These are phyloP conservation scores for Smutsia temminckii DNA, from an alignment of 2,797 vertebrate species.

Conservation along the genomic window DNA sequence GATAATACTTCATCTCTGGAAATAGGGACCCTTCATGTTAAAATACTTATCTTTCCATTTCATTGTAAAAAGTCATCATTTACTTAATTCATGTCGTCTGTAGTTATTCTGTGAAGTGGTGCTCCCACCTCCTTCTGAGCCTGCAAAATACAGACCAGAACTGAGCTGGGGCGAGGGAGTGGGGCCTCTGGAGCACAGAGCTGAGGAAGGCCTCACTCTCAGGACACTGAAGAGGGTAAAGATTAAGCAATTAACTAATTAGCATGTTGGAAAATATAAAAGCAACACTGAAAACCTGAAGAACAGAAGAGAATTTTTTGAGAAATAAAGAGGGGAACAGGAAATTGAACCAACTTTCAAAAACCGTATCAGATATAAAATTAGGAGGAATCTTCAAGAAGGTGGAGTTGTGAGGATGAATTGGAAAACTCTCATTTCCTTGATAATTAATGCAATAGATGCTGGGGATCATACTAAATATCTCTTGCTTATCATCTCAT, in stretches of 20 bases:
- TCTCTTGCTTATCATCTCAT: neutral
- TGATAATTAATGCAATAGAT: neutral
- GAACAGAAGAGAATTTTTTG: neutral
- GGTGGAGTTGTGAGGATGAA: neutral
- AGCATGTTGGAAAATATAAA: neutral
- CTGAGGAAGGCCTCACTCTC: neutral
- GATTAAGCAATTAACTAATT: neutral
- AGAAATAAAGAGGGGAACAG: neutral
- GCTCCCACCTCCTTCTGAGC: neutral
- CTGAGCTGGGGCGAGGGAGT: neutral
- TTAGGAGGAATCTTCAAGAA: neutral
- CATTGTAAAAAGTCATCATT: neutral
- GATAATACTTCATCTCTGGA: conserved; percentile 31
- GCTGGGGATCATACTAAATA: neutral
- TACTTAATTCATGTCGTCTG: no score
- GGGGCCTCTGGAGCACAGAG: no score
- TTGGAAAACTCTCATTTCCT: neutral
- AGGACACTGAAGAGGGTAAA: neutral
- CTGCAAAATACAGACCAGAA: neutral
- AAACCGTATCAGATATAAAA: neutral
- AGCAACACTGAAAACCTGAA: neutral
- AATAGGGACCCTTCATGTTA: neutral
- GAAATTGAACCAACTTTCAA: neutral
- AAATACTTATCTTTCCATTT: neutral
- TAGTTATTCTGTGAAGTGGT: neutral